phyloP scores from a whole-genome alignment of 92 coral and sea anemone genomes.

The Galaxea fascicularis region DNA sequence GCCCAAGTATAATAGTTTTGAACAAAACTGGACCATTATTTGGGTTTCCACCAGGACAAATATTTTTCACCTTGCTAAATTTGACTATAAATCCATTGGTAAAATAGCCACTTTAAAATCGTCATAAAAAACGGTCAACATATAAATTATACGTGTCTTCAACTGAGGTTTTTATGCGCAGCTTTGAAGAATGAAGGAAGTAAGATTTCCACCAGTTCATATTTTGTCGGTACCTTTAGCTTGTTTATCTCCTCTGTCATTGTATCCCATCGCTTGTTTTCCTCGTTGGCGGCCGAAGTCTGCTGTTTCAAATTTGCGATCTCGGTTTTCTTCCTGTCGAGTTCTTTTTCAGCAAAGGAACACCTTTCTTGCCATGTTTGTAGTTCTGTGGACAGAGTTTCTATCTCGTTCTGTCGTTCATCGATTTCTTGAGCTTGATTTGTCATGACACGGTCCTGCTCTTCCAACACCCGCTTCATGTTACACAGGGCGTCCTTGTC shows the following conservation, averaged over 20 bases:
- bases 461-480: conserved; percentile 57
- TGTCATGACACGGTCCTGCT: conserved; percentile 63
- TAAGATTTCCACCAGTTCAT: too few relatives aligned
- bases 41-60: too few relatives aligned
- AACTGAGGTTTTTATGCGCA: too few relatives aligned
- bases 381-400: conserved; percentile 57
- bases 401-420: conserved; percentile 71
- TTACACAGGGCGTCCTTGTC: conserved; percentile 40
- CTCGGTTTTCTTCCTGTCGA: conserved; percentile 60
- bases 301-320: conserved; percentile 22
- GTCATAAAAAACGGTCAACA: too few relatives aligned
- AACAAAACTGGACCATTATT: too few relatives aligned
- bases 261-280: background rate
- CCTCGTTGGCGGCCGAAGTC: background rate
- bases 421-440: conserved; percentile 77
- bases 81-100: too few relatives aligned
- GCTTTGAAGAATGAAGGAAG: too few relatives aligned
- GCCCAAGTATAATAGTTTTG: too few relatives aligned
- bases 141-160: too few relatives aligned
- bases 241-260: conserved; percentile 31
- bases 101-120: too few relatives aligned
- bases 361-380: conserved; percentile 47
- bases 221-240: conserved; percentile 13
- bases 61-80: too few relatives aligned
- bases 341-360: conserved; percentile 40